Base-by-base conservation (phyloP, 2,113 vertebrate genomes). In the Ailuropoda melanoleuca region DNA sequence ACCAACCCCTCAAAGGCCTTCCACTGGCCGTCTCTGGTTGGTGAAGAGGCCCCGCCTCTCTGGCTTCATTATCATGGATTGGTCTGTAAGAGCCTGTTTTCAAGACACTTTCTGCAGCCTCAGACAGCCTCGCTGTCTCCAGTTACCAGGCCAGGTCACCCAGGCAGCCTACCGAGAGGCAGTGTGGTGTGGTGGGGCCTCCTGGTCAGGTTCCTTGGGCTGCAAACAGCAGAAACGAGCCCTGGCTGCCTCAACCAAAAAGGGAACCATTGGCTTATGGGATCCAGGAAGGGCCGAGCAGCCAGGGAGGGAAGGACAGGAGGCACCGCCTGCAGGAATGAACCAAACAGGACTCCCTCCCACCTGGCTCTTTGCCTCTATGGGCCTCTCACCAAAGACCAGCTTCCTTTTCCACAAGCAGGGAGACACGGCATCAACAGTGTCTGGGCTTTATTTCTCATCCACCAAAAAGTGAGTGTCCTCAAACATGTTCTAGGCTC, bases 1-100 rank as follows among this genome's bases (percentile, higher is more conserved):
- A 2, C 9, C 0, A 2, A 18, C 19, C 14, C n/a, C 64, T 89
- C 26, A 0, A 0, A 1, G 11, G 66, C 39, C 89, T 74, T 21
- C 21, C 58, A 0, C 3, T 48, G 86, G 31, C 46, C 11, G 11
- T 15, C 6, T 6, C 50, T 21, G 39, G 58, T 12, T 68, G 43
- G 13, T 2, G 11, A 74, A 34, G 70, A 46, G n/a, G 50, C 31
- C 48, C 0, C 0, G 9, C 43, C 50, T 48, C 17, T 34, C 55
- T 23, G 81, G 31, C 8, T 9, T 66, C 46, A 1, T 34, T 17
- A 2, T 21, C 24, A 8, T 1, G 21, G 12, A 9, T 29, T 15
- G 19, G 48, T 60, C 82, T 31, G 3, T 72, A 29, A 13, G 55
- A 53, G 37, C 70, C 48, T 64, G 2, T 56, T 84, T 64, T 72